These are phyloP conservation scores for Phyllotreta striolata DNA, from an alignment of 2,888 invertebrate genomes.

Conservation along the genomic window DNA sequence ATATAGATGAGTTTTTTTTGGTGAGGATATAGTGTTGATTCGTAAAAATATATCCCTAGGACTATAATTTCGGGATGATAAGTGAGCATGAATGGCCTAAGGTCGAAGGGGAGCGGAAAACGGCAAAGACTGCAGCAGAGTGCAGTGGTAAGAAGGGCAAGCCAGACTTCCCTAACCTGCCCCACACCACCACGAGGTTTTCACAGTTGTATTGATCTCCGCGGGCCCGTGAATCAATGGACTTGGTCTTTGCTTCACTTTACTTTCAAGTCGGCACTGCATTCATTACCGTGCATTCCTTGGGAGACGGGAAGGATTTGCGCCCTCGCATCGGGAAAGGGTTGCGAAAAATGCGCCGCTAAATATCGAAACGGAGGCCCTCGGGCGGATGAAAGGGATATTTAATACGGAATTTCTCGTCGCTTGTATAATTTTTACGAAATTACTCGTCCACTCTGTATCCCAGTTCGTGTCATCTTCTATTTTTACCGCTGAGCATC, in stretches of 20 bases:
- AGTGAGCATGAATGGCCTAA: slow-evolving; percentile 42
- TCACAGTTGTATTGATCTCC: slow-evolving; percentile 61
- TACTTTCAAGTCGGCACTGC: slow-evolving; percentile 50
- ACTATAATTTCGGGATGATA: slow-evolving; percentile 30
- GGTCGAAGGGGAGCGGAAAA: slow-evolving; percentile 50
- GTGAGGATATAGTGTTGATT: not conserved
- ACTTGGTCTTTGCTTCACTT: slow-evolving; percentile 51
- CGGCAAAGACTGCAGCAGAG: slow-evolving; percentile 59
- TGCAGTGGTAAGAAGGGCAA: slow-evolving; percentile 51
- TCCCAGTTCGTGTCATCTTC: no score
- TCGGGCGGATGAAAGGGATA: not conserved
- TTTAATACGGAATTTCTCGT: not conserved
- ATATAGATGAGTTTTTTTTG: no score
- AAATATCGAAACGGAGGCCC: not conserved
- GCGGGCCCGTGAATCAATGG: slow-evolving; percentile 56
- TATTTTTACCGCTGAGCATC: not conserved
- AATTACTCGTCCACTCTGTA: no score
- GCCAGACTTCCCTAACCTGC: slow-evolving; percentile 59
- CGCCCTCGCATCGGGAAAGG: slow-evolving; percentile 22
- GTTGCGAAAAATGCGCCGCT: slow-evolving; percentile 16
- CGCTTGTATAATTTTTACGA: no score
- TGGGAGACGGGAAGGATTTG: slow-evolving; percentile 22
- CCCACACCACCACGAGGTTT: slow-evolving; percentile 59
- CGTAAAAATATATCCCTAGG: not conserved
- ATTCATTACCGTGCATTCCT: slow-evolving; percentile 46